phyloP scores from a whole-genome alignment of 2,797 vertebrate genomes.

The Eulemur albifrons region DNA sequence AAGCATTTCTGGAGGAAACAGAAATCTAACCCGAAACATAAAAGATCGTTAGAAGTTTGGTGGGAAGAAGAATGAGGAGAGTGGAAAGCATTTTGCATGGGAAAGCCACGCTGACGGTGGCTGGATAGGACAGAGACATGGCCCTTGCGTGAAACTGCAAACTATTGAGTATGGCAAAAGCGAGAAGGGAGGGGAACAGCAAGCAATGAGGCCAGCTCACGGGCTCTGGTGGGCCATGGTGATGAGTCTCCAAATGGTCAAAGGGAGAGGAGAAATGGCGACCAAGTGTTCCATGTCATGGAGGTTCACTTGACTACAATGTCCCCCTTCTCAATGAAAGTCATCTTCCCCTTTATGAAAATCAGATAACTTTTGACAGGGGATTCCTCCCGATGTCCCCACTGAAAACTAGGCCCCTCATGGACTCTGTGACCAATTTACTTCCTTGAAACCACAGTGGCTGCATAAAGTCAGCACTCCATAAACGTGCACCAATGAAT shows the following conservation, averaged over 20 bases:
- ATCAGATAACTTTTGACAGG: background rate
- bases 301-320: background rate
- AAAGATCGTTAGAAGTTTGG: background rate
- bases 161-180: accelerated
- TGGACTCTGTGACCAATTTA: background rate
- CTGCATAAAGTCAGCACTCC: background rate
- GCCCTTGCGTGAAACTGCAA: accelerated
- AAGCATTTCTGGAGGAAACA: background rate
- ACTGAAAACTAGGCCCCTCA: background rate
- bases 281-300: background rate
- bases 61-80: background rate
- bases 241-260: background rate
- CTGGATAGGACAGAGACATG: accelerated
- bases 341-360: background rate
- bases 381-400: background rate
- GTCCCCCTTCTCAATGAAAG: background rate
- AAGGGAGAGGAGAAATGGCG: background rate
- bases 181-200: no score
- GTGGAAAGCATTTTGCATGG: background rate
- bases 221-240: no score
- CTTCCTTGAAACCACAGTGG: background rate
- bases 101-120: background rate
- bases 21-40: background rate
- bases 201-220: background rate
- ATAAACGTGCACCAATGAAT: background rate